Evolutionary conservation across 53 echinoderm and acorn worm genomes (phyloP), one percentile per base, ranked within the genome.

Genomic region (Holothuria scabra): DNA sequence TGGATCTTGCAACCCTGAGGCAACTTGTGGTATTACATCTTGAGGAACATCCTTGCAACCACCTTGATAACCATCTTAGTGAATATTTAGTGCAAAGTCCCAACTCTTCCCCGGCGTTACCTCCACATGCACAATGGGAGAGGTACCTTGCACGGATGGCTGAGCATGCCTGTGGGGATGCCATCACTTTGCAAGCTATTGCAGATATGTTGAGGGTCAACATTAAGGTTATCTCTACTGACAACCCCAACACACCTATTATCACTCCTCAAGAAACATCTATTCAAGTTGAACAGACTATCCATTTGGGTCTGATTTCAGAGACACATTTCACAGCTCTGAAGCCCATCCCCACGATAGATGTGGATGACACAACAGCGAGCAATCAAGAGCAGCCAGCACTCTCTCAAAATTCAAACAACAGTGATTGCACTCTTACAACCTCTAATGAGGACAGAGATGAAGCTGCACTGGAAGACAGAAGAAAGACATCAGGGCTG

Each of bases 91-190:
- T 38, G 19, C 25, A 35, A 23, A 74, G 41, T 44, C 41, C 28
- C 7, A 31, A 67, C 21, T 35, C 67, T 33, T 10, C 38, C 0
- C 4, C 48, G 8, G 10, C 22, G 24, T 46, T 14, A 21, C 25
- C 23, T 46, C 22, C 44, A 22, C 22, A 74, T n/a, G 44, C 26
- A 64, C 26, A 55, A 74, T 74, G 74, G 55, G 46, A 74, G 5
- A 13, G 52, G 19, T 74, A 74, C 52, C 41, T 74, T 21, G 14
- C 28, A 69, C 7, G 41, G 46, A 74, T 74, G 74, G 41, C 74
- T 38, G 7, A 46, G 22, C 44, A 49, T 74, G 10, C 74, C 20
- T 74, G 74, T 52, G 74, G 74, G 22, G 74, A 74, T 74, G 74
- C 74, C 21, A 46, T 74, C 10, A 25, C 46, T 21, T 22, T 74